Evolutionary conservation across 2,888 invertebrate species (phyloP), one percentile per base, ranked within the genome.

Genomic region (Hyles lineata): DNA sequence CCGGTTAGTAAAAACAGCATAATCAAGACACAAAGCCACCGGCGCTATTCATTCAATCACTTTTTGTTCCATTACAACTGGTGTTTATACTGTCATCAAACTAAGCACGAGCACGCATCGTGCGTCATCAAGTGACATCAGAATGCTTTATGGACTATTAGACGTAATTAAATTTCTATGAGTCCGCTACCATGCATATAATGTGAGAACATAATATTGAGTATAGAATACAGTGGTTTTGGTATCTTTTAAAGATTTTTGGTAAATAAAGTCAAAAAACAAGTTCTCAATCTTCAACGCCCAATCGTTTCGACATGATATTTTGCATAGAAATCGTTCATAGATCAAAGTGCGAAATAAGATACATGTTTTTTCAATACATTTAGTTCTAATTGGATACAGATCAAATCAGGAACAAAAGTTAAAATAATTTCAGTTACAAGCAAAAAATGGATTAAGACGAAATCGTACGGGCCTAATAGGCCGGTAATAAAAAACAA

Each of bases 1-100:
- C 43, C 43, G 2, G 43, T 15, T 43, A 43, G 43, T 11, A 43
- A 43, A 43, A 43, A 43, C 43, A 43, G 15, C 1, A 43, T 15
- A 43, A 43, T 43, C 32, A 63, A 17, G 11, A 5, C 43, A 43
- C 32, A 15, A n/a, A 17, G 23, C 43, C 67, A 8, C 17, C 50
- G 43, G 67, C 67, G 50, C 50, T 43, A 23, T 50, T 23, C 43
- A 17, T 67, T 67, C 63, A 67, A 67, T 67, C 21, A 23, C 23
- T 67, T 67, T 50, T 67, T 67, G 43, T 67, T n/a, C 55, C 11
- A 43, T 17, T 50, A 8, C 8, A 32, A 35, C 9, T 67, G 50
- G 11, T 23, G 67, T 67, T 67, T 23, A 15, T 50, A 23, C 67
- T 50, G 35, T 62, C 62, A 67, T 23, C 50, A 67, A 43, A 67